A percentile compares a stretch with the other conserved stretches of the same genome.
phyloP scores from a whole-genome alignment of 1,140 invertebrate species.

The Ephestia elutella region DNA sequence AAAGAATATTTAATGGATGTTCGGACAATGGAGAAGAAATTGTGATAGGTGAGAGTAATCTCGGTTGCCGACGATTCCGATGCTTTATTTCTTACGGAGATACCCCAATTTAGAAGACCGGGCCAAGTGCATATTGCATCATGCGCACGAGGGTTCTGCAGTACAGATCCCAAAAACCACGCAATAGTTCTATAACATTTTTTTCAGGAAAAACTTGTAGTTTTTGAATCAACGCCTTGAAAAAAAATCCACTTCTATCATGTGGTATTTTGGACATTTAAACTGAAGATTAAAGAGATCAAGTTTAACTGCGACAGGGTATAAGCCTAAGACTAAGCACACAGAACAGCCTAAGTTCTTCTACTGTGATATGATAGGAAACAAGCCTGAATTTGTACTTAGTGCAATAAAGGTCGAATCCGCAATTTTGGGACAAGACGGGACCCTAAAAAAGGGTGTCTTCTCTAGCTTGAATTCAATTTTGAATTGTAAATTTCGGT shows the following conservation, averaged over 20 bases:
- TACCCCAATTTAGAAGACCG: constrained; percentile 48
- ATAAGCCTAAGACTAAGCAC: too few species aligned
- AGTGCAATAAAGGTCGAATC: background rate
- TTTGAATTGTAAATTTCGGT: constrained; percentile 55
- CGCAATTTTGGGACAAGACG: background rate
- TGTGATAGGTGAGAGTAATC: constrained; percentile 71
- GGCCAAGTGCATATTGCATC: background rate
- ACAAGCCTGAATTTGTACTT: too few species aligned
- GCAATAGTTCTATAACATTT: too few species aligned
- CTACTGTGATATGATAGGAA: too few species aligned
- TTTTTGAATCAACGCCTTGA: too few species aligned
- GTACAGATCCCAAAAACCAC: background rate
- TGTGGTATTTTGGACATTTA: too few species aligned
- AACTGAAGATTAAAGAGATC: too few species aligned
- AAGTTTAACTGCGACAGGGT: too few species aligned
- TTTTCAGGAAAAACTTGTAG: too few species aligned
- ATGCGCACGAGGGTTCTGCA: background rate
- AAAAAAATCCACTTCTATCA: too few species aligned
- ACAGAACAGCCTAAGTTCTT: too few species aligned
- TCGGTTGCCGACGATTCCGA: constrained; percentile 50
- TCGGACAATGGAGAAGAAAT: constrained; percentile 63
- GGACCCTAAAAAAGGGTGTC: constrained; percentile 52
- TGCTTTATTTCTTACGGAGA: constrained; percentile 47
- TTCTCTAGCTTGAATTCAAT: constrained; percentile 36
- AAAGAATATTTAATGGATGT: constrained; percentile 62